Evolutionary conservation across 1,140 invertebrate genomes (phyloP).

Genomic region (Pseudobourletiella spinata): DNA sequence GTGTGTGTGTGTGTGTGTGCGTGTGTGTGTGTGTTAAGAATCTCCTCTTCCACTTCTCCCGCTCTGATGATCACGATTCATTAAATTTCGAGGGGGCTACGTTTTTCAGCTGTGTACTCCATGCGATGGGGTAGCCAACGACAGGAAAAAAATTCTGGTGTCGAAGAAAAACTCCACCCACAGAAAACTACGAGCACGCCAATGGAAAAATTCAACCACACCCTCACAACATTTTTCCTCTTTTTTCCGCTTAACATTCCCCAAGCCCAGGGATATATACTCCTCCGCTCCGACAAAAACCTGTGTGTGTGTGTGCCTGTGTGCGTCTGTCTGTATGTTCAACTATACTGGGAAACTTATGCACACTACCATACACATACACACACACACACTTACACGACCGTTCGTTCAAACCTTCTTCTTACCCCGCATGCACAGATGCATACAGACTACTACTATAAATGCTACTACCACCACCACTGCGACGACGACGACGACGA

Average conservation of each 20-base stretch:
- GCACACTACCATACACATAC: background rate
- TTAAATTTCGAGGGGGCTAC: background rate
- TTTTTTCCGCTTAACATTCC: too few species aligned
- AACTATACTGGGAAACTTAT: background rate
- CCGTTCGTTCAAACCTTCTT: too few species aligned
- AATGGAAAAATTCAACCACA: slow-evolving; percentile 6
- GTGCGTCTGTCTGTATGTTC: background rate
- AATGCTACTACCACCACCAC: too few species aligned
- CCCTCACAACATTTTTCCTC: slow-evolving; percentile 2
- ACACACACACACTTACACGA: background rate
- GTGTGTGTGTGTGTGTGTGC: too few species aligned
- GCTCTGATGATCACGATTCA: background rate
- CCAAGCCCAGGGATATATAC: too few species aligned
- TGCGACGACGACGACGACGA: too few species aligned
- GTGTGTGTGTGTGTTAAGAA: too few species aligned
- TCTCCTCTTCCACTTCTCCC: too few species aligned
- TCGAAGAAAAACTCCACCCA: slow-evolving; percentile 5
- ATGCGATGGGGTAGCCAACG: background rate
- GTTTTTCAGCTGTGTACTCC: background rate
- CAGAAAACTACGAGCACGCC: slow-evolving; percentile 4
- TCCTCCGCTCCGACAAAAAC: background rate
- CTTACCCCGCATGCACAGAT: too few species aligned
- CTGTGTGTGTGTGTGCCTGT: background rate
- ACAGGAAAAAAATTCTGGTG: background rate
- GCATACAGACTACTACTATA: too few species aligned